Conservation (phyloP, 2,797 vertebrate species). For the Phrynocephalus forsythii region DNA sequence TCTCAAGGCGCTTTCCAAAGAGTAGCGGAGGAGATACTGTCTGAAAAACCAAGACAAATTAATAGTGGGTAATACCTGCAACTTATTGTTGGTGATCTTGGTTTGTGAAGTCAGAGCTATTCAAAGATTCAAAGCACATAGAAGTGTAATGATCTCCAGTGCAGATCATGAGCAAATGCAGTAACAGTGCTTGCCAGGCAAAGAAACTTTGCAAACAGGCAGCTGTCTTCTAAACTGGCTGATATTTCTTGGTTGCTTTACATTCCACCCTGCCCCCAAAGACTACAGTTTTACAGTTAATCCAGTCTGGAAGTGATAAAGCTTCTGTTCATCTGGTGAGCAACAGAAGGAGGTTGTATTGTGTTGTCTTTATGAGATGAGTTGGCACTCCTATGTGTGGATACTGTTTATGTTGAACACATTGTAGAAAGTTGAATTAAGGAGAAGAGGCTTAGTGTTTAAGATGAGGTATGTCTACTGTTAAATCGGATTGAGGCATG, state of each 20-base stretch:
- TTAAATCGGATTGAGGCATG: neutral
- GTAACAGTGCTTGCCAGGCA: neutral
- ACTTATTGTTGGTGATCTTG: neutral
- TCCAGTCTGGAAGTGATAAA: conserved; percentile 20
- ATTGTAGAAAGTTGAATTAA: conserved; percentile 27
- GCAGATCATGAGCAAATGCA: neutral
- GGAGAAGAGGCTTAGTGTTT: conserved; percentile 19
- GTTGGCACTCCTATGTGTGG: neutral
- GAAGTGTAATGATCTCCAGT: neutral
- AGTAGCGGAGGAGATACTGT: neutral
- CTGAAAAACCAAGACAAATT: neutral
- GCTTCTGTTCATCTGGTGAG: conserved; percentile 8
- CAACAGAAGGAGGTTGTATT: conserved; percentile 25
- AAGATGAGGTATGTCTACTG: neutral
- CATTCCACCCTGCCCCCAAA: too few species aligned
- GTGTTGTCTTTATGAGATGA: conserved; percentile 13
- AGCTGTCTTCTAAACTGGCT: neutral
- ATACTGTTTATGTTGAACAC: neutral
- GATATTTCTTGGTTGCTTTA: conserved; percentile 16
- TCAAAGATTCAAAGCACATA: neutral
- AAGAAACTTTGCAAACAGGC: neutral
- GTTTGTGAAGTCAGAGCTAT: neutral
- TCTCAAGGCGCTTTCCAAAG: neutral
- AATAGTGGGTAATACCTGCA: neutral
- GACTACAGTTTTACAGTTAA: conserved; percentile 2